Evolutionary conservation across 2,113 vertebrate genomes (phyloP), one percentile per base, ranked within the genome.

Genomic region (Gopherus evgoodei): DNA sequence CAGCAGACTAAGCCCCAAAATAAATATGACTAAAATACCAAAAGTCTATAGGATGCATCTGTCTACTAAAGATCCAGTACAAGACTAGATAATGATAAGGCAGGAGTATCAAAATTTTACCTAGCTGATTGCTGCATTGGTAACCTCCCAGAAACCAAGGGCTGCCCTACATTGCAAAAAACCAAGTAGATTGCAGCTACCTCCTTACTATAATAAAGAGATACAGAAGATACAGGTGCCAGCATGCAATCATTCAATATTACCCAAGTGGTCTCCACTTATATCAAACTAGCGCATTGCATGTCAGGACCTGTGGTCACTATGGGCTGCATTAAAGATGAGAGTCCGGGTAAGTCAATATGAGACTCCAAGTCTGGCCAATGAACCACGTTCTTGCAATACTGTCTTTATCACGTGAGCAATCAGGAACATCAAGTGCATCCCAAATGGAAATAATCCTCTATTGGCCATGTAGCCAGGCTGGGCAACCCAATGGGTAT

Each of bases 241-340:
- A 91, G 90, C 84, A 95, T 93, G 91, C 79, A 91, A 56, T 57
- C 94, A 91, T 90, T 84, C 94, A 92, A 91, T 93, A 95, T 90
- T 93, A 94, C 83, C 83, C 92, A 89, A 22, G 12, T 83, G 38
- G 6, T 78, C 42, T 16, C 11, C 7, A 47, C 42, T 47, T 16
- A 78, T 11, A 47, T 76, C 75, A 42, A 76, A 76, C 3, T 76
- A 44, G 24, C 11, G n/a, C n/a, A 72, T 38, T 72, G 6, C n/a
- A 72, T 38, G 35, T 5, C 62, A 69, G 35, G 62, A 97, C 96
- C 91, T 93, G 50, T 91, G 25, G 83, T 88, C 95, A 95, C 95
- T 87, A 95, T 91, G 96, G 89, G 89, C 87, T 72, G 79, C 87
- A 95, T 72, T 90, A 47, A 96, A 96, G 88, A 54, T 0, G 5